Evolutionary conservation across 2,888 invertebrate genomes (phyloP).

Genomic region (Subacronicta megacephala): DNA sequence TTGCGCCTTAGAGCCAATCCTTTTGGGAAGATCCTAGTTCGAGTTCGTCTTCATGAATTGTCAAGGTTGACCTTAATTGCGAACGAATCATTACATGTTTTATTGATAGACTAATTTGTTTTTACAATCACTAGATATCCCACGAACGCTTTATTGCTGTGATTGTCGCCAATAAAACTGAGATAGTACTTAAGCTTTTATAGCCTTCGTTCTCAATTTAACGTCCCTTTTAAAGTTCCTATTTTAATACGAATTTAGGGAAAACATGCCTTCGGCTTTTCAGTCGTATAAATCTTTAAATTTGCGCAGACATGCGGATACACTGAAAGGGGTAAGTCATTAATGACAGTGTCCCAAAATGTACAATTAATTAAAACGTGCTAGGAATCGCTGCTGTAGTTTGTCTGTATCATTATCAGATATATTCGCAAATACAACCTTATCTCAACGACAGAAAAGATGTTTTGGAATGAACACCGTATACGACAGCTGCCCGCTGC

Average conservation of each 20-base stretch:
- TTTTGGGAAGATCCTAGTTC: too few relatives aligned
- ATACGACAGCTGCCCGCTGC: too few relatives aligned
- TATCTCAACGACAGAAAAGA: too few relatives aligned
- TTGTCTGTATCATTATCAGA: too few relatives aligned
- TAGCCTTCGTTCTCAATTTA: constrained; percentile 5
- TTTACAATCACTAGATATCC: constrained; percentile 27
- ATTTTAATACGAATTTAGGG: background rate
- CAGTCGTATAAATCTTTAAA: background rate
- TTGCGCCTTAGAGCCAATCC: too few relatives aligned
- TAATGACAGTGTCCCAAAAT: too few relatives aligned
- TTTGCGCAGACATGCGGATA: background rate
- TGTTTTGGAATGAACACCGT: too few relatives aligned
- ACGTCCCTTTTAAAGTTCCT: constrained; percentile 1
- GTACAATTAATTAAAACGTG: too few relatives aligned
- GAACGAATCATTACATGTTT: constrained; percentile 15
- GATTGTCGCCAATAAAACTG: constrained; percentile 32
- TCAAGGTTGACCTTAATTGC: constrained; percentile 1
- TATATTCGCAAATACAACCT: too few relatives aligned
- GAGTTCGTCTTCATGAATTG: too few relatives aligned
- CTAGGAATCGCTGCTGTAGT: too few relatives aligned
- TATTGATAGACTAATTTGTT: constrained; percentile 26
- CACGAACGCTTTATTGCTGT: constrained; percentile 27
- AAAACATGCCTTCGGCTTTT: background rate
- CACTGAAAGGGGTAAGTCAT: too few relatives aligned
- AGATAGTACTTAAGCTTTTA: constrained; percentile 7